Base-by-base conservation (phyloP, 2,888 invertebrate species). In the Hypomecis atomaria region DNA sequence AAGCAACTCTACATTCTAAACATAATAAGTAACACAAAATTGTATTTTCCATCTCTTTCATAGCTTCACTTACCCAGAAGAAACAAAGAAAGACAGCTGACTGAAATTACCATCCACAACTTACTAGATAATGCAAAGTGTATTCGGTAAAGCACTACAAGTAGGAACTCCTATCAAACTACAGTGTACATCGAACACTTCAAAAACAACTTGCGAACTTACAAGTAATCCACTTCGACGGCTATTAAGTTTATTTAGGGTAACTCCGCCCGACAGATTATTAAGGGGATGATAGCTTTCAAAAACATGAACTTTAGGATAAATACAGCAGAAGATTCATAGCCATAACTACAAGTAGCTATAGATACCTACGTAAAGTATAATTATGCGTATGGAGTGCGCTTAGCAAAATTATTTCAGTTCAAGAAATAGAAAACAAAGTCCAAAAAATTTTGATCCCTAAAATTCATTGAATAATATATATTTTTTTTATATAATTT, bases 211-310 rank as follows among this genome's bases (percentile, higher is more conserved):
- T 64, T 59, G 43, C 43, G 43, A 67, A 69, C 64, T 69, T 52
- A 63, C 61, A 52, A 71, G 66, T 71, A 67, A 71, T 68, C 67
- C 65, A 66, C 52, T 60, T 71, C 67, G 67, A 62, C 66, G 59
- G 66, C 64, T 59, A 68, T 64, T 50, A 66, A 64, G 70, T 71
- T 70, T 65, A 70, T 71, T 71, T 68, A 66, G 58, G 65, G 65
- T 55, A 55, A 59, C 53, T 66, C 49, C 38, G 59, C 48, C 44
- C 61, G 48, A 45, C 56, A 56, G 56, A 65, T 64, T 65, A 60
- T 65, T 65, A 65, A 56, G 59, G 59, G 59, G 47, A 33, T 47
- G 56, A 40, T 47, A 7, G 23, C 4, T 36, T 52, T 38, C 37
- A n/a, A 9, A 43, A 55, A 55, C 45, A 43, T 11, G 23, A 23